Evolutionary conservation across 2,888 invertebrate species (phyloP), one percentile per base, ranked within the genome.

Genomic region (Tetrapedia diversipes): DNA sequence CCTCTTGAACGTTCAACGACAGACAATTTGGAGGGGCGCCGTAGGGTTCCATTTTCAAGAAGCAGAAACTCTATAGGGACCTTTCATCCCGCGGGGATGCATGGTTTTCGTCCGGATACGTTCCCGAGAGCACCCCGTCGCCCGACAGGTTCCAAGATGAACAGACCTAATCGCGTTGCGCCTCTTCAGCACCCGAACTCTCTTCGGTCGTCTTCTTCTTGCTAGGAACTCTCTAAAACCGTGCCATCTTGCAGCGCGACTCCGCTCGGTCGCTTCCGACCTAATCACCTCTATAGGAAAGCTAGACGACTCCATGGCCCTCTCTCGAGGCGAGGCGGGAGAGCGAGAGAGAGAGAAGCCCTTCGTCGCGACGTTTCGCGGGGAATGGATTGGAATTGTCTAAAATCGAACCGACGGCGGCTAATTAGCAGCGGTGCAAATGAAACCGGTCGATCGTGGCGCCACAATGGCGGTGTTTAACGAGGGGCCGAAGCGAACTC

Each of bases 151-250:
- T 60, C 61, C 67, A 75, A 69, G 70, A 59, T 49, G 77, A 77
- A 90, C 90, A 88, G 86, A 90, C 90, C 90, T 90, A 89, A 90
- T 90, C 77, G 90, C 90, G 82, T 90, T 90, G 83, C 87, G 88
- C 76, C 90, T 89, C 86, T 87, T 88, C 76, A 90, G 86, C 65
- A 70, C 87, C 69, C 90, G 89, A 75, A 86, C 80, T 80, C 87
- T 89, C 80, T 84, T 80, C 73, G 87, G 80, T 34, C 68, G 75
- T 69, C 81, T 78, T 69, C 86, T 77, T 78, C 85, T 79, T 72
- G 77, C 84, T 67, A 88, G 84, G 82, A 89, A 86, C 80, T 86
- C 85, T 84, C 89, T 89, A 87, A 80, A 88, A 89, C 76, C 83
- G 85, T 70, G 27, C 65, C 71, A 49, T 54, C 43, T 56, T 63